Evolutionary conservation across 2,888 invertebrate genomes (phyloP).

Genomic region (Synanthedon vespiformis): DNA sequence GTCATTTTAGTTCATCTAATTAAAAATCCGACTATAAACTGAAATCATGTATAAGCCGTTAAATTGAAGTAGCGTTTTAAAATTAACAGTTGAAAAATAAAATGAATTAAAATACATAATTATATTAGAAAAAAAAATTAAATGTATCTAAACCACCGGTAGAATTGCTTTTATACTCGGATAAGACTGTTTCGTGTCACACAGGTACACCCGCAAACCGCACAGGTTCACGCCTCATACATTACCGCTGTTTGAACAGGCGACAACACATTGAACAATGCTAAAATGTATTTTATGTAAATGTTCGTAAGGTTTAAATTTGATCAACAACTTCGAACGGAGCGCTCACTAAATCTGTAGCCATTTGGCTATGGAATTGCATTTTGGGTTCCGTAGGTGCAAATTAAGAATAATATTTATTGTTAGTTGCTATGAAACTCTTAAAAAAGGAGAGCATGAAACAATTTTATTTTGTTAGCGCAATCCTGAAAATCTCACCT

Average conservation of each 20-base stretch:
- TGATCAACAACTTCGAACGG: background rate
- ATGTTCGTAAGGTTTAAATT: background rate
- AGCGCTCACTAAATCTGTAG: background rate
- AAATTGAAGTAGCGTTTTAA: too few species aligned
- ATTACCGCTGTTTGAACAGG: background rate
- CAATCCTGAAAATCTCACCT: background rate
- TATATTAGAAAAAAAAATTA: too few species aligned
- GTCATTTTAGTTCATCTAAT: too few species aligned
- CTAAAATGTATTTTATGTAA: background rate
- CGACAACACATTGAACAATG: background rate
- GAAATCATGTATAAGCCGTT: too few species aligned
- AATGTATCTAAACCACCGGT: background rate
- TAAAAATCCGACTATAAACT: too few species aligned
- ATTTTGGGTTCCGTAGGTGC: background rate
- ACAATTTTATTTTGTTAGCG: background rate
- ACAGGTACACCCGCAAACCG: background rate
- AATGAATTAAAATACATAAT: too few species aligned
- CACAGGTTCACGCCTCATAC: background rate
- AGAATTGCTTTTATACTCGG: background rate
- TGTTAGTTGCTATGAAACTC: background rate
- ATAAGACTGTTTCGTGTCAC: background rate
- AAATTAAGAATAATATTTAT: background rate
- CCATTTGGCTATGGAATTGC: background rate
- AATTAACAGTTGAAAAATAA: too few species aligned
- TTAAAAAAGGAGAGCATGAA: background rate